Base-by-base conservation (phyloP, 2,797 vertebrate species). In the Acipenser oxyrinchus region DNA sequence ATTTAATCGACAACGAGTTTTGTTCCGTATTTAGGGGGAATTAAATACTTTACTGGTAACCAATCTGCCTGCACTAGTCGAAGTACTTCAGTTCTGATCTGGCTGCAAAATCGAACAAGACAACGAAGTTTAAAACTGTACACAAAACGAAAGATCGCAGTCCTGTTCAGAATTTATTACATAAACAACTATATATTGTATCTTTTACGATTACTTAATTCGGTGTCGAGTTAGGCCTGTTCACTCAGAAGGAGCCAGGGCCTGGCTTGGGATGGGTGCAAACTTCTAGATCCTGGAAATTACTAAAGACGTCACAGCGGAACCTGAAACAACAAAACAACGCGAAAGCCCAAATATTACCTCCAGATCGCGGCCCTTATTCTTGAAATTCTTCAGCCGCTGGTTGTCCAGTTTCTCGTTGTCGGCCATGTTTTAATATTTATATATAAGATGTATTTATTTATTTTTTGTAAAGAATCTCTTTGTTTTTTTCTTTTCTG, bases 331-430 rank as follows among this genome's bases (percentile, higher is more conserved):
- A 59, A 63, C 62, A 13, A 76, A 75, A 70, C 70, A 64, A 73
- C 66, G 73, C 65, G 67, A 71, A 73, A 65, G 66, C 49, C 8
- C n/a, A 55, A 53, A 63, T 63, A 13, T 88, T 92, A 98, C 95
- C 95, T 98, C 95, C 86, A 96, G 87, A 91, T 98, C 95, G 77
- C 95, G 94, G 79, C 95, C 95, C 87, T 97, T 98, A 85, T 98
- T 98, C 90, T 98, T 98, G 88, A 98, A 98, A 91, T 98, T 97
- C 90, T 97, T 98, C 86, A 97, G 88, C 82, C 95, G 91, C 81
- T 98, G 95, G 91, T 98, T 98, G 89, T 98, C 95, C 87, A 95
- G 88, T 86, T 98, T 98, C 86, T 98, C 95, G 92, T 92, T 94
- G 89, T 98, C 95, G 76, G 94, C 94, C 95, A 96, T 97, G 88